Percentiles rank a stretch among this genome's conserved stretches.
Conservation (phyloP, 2,888 invertebrate genomes). For the Lordiphosa fenestrarum region DNA sequence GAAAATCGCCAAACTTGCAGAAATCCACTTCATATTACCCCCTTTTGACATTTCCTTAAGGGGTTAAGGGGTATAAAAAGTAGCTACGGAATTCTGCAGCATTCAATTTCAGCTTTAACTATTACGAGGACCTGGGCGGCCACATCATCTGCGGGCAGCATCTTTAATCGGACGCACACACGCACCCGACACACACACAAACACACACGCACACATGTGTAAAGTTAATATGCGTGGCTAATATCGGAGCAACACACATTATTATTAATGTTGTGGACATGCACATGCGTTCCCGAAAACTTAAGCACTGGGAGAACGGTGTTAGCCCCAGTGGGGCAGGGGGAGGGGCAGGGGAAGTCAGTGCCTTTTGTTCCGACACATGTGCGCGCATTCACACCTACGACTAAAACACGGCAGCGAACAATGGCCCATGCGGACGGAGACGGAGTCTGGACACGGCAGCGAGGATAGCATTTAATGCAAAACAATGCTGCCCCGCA, state of each 20-base stretch:
- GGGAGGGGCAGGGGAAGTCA: slow-evolving; percentile 8
- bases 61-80: no score
- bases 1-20: no score
- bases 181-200: slow-evolving; percentile 1
- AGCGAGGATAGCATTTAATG: slow-evolving; percentile 60
- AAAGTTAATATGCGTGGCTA: slow-evolving; percentile 63
- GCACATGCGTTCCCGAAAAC: slow-evolving; percentile 48
- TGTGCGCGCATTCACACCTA: slow-evolving; percentile 74
- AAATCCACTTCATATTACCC: no score
- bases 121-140: no score
- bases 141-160: no score
- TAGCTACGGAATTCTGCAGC: no score
- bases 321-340: background rate
- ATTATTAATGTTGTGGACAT: slow-evolving; percentile 67
- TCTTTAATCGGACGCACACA: no score
- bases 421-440: slow-evolving; percentile 15
- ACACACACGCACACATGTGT: slow-evolving; percentile 19
- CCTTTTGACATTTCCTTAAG: no score
- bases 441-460: slow-evolving; percentile 45
- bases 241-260: slow-evolving; percentile 45
- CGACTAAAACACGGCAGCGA: slow-evolving; percentile 52
- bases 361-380: slow-evolving; percentile 63
- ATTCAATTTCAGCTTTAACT: no score
- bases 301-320: background rate
- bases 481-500: slow-evolving; percentile 47